Conservation (phyloP, 1,140 invertebrate species). For the Drosophila azteca region DNA sequence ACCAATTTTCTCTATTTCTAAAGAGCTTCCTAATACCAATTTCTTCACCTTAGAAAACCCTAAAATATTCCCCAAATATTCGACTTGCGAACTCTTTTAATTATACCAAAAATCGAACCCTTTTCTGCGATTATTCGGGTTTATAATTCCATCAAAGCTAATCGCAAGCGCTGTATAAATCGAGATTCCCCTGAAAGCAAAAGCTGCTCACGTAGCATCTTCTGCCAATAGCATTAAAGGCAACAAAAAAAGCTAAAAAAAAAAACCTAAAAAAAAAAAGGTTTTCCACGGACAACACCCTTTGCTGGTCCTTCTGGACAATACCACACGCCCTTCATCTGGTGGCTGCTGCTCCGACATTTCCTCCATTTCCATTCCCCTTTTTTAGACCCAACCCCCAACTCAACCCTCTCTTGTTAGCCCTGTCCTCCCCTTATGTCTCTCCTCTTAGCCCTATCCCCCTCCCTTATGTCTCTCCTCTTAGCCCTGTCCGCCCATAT, state of each 20-base stretch:
- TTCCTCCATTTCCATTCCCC: too few species aligned
- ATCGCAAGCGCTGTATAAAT: constrained; percentile 5
- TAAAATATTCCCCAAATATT: background rate
- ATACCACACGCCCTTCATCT: constrained; percentile 22
- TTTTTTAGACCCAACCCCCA: too few species aligned
- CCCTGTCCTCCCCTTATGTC: too few species aligned
- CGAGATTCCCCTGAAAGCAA: constrained; percentile 8
- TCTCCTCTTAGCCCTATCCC: too few species aligned
- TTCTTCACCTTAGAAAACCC: too few species aligned
- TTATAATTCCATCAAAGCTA: background rate
- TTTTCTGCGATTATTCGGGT: constrained; percentile 1
- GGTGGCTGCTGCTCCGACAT: background rate
- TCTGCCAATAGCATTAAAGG: constrained; percentile 15
- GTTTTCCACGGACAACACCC: constrained; percentile 19
- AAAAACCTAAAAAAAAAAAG: background rate
- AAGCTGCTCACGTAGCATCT: constrained; percentile 17
- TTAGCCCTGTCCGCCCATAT: background rate
- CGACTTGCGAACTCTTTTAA: background rate
- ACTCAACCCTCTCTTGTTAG: too few species aligned
- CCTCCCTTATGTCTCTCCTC: too few species aligned
- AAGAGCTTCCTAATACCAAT: too few species aligned
- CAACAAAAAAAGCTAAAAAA: background rate
- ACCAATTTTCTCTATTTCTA: too few species aligned
- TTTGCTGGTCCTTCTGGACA: constrained; percentile 14
- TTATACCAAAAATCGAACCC: background rate